A percentile compares a stretch with the other conserved stretches of the same genome.
These are phyloP conservation scores for Raillietiella orientalis DNA, from an alignment of 2,888 invertebrate genomes.

Conservation along the genomic window DNA sequence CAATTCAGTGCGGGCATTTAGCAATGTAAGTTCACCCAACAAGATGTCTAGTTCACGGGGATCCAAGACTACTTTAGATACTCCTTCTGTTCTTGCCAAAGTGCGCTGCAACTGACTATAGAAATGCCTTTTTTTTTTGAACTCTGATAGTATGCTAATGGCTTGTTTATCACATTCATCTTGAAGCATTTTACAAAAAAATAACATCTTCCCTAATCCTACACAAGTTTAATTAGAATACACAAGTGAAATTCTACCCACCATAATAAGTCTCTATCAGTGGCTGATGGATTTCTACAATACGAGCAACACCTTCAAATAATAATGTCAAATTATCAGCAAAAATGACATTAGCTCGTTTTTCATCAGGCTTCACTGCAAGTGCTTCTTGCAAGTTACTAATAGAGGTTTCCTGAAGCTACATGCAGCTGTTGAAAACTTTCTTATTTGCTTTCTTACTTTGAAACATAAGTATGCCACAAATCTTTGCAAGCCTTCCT, in stretches of 20 bases:
- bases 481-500: conserved; percentile 59
- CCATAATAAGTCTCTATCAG: conserved; percentile 66
- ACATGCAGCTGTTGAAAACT: conserved; percentile 6
- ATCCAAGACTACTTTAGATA: conserved; percentile 19
- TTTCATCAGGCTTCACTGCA: conserved; percentile 22
- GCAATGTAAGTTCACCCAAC: conserved; percentile 60
- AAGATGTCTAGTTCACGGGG: conserved; percentile 56
- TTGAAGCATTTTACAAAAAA: conserved; percentile 35
- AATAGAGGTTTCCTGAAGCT: conserved; percentile 29
- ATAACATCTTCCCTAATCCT: conserved; percentile 32
- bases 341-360: conserved; percentile 37
- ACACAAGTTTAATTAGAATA: background rate
- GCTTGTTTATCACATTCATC: conserved; percentile 37
- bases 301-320: conserved; percentile 50
- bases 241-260: conserved; percentile 7
- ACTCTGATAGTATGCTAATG: conserved; percentile 27
- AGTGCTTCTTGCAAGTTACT: conserved; percentile 33
- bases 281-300: conserved; percentile 58
- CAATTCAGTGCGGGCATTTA: conserved; percentile 62
- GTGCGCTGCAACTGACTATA: conserved; percentile 23
- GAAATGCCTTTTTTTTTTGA: conserved; percentile 31
- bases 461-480: conserved; percentile 54
- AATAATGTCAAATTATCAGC: conserved; percentile 52
- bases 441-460: conserved; percentile 14
- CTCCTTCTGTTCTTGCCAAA: conserved; percentile 26